Percentiles rank a stretch among this genome's conserved stretches.
Conservation (phyloP, 2,113 vertebrate genomes). For the Mormoops blainvillei region DNA sequence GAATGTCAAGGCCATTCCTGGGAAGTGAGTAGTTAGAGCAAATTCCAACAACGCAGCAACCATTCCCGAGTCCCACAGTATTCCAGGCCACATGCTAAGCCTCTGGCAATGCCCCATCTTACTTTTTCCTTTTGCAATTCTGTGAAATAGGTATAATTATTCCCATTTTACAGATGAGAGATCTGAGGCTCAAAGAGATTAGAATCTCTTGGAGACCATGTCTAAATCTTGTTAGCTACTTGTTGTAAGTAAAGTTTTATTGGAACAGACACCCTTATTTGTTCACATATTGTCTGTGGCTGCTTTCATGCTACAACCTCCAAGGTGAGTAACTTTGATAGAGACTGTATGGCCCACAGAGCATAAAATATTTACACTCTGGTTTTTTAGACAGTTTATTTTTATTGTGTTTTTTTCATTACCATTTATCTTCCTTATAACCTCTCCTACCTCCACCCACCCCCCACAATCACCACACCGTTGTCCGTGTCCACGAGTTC, state of each 20-base stretch:
- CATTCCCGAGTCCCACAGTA: not conserved
- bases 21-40: not conserved
- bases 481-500: too few relatives aligned
- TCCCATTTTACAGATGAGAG: not conserved
- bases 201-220: not conserved
- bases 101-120: not conserved
- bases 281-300: not conserved
- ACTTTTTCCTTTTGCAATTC: not conserved
- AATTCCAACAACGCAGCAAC: not conserved
- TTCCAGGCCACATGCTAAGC: not conserved
- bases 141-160: not conserved
- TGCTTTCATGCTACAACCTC: not conserved
- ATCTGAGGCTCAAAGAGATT: not conserved
- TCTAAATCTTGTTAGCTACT: not conserved
- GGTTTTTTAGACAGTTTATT: too few relatives aligned
- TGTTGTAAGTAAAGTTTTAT: not conserved
- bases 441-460: too few relatives aligned
- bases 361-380: not conserved
- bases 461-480: too few relatives aligned
- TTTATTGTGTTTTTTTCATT: too few relatives aligned
- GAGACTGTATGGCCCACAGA: not conserved
- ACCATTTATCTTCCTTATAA: too few relatives aligned
- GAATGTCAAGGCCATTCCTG: not conserved
- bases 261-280: not conserved
- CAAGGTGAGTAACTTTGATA: not conserved